Conservation (phyloP, 2,888 invertebrate species). For the Neoascia interrupta region DNA sequence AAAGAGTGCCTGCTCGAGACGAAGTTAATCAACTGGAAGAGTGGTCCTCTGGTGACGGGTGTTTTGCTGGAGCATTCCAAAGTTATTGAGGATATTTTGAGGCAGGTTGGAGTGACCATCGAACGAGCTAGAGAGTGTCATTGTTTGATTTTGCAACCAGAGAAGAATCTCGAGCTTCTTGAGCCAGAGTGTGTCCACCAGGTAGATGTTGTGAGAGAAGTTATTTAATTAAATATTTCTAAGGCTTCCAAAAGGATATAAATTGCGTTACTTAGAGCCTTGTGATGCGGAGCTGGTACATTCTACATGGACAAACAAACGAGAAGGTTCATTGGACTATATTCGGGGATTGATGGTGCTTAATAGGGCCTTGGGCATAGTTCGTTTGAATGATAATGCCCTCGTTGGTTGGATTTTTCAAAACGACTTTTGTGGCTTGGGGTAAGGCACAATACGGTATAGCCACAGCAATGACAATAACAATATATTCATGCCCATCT, state of each 20-base stretch:
- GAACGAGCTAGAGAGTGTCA: conserved; percentile 73
- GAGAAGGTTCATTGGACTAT: conserved; percentile 74
- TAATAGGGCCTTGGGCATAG: conserved; percentile 74
- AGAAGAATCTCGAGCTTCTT: conserved; percentile 53
- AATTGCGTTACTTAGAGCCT: conserved; percentile 66
- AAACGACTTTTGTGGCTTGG: conserved; percentile 40
- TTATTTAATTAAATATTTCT: background rate
- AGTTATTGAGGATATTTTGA: conserved; percentile 70
- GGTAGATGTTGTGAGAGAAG: background rate
- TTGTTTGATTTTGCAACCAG: conserved; percentile 72
- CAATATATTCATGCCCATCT: background rate
- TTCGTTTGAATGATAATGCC: conserved; percentile 68
- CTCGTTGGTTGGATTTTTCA: conserved; percentile 46
- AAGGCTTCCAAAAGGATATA: conserved; percentile 73
- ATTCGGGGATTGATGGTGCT: conserved; percentile 72
- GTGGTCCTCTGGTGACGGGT: conserved; percentile 75
- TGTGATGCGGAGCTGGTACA: conserved; percentile 73
- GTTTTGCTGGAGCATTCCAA: conserved; percentile 71
- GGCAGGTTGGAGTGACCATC: conserved; percentile 69
- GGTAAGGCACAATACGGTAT: conserved; percentile 1
- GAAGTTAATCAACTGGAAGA: conserved; percentile 73
- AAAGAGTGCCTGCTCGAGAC: conserved; percentile 75
- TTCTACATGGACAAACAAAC: conserved; percentile 74
- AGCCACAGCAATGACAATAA: no score
- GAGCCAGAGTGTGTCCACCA: conserved; percentile 23